Evolutionary conservation across 1,140 invertebrate species (phyloP).

Genomic region (Globodera ellingtonae): DNA sequence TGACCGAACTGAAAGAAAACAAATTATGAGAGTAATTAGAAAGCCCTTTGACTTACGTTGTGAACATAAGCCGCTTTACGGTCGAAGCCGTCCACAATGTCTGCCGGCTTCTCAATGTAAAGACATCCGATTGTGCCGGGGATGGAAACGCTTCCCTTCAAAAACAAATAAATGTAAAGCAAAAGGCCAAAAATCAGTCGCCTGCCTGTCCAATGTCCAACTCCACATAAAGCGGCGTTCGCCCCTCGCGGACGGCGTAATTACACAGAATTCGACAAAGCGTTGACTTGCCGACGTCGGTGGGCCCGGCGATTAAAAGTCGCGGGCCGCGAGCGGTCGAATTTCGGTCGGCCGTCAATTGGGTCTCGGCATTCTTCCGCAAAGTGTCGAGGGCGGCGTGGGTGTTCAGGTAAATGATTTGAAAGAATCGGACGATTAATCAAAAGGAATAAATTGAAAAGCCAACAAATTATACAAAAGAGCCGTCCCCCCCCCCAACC

Average conservation of each 20-base stretch:
- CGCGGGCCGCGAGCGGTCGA: slow-evolving; percentile 65
- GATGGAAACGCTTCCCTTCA: slow-evolving; percentile 45
- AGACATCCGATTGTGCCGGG: slow-evolving; percentile 59
- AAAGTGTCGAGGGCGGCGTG: slow-evolving; percentile 90
- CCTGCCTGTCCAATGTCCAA: slow-evolving; percentile 88
- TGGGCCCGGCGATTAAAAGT: slow-evolving; percentile 88
- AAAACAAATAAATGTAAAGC: slow-evolving; percentile 11
- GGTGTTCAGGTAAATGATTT: slow-evolving; percentile 87
- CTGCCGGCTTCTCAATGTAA: slow-evolving; percentile 56
- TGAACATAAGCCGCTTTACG: slow-evolving; percentile 45
- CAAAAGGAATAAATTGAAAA: slow-evolving; percentile 6
- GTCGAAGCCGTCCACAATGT: slow-evolving; percentile 60
- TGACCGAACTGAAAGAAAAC: slow-evolving; percentile 93
- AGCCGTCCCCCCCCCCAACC: slow-evolving; percentile 37
- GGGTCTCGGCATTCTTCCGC: slow-evolving; percentile 76
- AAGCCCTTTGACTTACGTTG: slow-evolving; percentile 39
- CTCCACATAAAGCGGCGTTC: slow-evolving; percentile 85
- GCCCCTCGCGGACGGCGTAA: slow-evolving; percentile 84
- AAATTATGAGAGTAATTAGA: slow-evolving; percentile 69
- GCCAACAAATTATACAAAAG: slow-evolving; percentile 16
- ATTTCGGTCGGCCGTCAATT: slow-evolving; percentile 66
- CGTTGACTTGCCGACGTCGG: slow-evolving; percentile 94
- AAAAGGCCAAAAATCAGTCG: neutral
- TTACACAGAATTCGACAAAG: slow-evolving; percentile 86
- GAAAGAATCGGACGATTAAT: slow-evolving; percentile 5